Evolutionary conservation across 2,888 invertebrate species (phyloP), one percentile per base, ranked within the genome.

Genomic region (Eilema depressum): DNA sequence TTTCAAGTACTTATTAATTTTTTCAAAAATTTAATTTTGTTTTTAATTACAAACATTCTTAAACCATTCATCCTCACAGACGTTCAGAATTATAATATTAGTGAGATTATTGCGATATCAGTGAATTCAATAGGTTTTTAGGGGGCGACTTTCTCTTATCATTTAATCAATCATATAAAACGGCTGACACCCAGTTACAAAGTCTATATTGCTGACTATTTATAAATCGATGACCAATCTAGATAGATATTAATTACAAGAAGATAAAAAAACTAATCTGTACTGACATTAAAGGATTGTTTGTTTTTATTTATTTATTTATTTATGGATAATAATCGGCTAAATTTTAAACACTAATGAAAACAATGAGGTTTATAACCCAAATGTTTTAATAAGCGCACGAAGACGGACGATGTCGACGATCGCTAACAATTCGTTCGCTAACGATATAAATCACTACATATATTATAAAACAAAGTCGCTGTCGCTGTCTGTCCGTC

Each of bases 241-340:
- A 25, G 56, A 53, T 30, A n/a, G n/a, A n/a, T n/a, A 28, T 14
- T 28, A 23, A 10, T n/a, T 53, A n/a, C 17, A 63, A 20, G 20
- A 47, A 20, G 20, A 47, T 47, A 60, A 60, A 60, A 17, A 60
- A 28, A 60, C 11, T 25, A 60, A 60, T 60, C 60, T 60, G 28
- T 28, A 28, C 60, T 60, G 25, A 60, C 60, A 28, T 60, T 25
- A 60, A 60, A 60, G 7, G 60, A 60, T 60, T 26, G 26, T 28
- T 60, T 60, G 17, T 26, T 60, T 60, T 8, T 7, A 47, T 20
- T 47, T 47, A 41, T 17, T 41, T 17, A 17, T 33, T 33, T 33
- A n/a, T n/a, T n/a, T n/a, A n/a, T n/a, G n/a, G 30, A 30, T 37
- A 20, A 41, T 2, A 2, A 47, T 47, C 7, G 2, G 20, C 20